Conservation (phyloP, 2,113 vertebrate species). For the Rallus limicola region DNA sequence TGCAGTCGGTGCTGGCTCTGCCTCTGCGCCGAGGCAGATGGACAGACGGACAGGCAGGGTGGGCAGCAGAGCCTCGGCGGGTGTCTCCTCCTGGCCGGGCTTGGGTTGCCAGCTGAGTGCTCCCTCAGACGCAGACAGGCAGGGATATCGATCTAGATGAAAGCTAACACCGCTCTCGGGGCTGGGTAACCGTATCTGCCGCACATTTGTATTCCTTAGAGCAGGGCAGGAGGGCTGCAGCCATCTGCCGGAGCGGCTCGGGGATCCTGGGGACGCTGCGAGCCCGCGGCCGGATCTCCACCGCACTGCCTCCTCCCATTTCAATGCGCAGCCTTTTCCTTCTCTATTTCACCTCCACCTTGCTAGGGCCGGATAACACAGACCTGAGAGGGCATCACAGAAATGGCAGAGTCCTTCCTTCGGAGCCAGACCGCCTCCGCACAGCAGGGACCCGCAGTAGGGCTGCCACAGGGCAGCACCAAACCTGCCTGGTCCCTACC, state of each 20-base stretch:
- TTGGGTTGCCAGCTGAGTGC: conserved; percentile 18
- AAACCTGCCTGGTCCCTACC: not conserved
- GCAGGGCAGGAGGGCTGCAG: conserved; percentile 22
- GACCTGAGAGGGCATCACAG: not conserved
- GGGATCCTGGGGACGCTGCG: not conserved
- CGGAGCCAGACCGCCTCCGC: not conserved
- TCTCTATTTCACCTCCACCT: not conserved
- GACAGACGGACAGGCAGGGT: not conserved
- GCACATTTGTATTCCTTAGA: conserved; percentile 45
- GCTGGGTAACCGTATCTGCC: conserved; percentile 16
- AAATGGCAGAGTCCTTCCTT: not conserved
- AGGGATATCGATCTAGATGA: conserved; percentile 48
- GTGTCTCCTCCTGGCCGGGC: not conserved
- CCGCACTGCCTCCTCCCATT: rapidly evolving
- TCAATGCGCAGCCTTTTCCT: not conserved
- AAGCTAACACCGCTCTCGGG: conserved; percentile 29
- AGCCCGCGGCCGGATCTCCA: rapidly evolving
- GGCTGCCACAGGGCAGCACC: not conserved
- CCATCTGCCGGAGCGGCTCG: not conserved
- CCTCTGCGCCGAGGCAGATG: not conserved
- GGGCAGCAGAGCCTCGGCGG: not conserved
- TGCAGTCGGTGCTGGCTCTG: not conserved
- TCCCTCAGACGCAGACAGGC: not conserved
- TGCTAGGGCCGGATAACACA: not conserved
- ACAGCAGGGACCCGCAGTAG: not conserved